Base-by-base conservation (phyloP, 2,888 invertebrate genomes). In the Lottia scabra region DNA sequence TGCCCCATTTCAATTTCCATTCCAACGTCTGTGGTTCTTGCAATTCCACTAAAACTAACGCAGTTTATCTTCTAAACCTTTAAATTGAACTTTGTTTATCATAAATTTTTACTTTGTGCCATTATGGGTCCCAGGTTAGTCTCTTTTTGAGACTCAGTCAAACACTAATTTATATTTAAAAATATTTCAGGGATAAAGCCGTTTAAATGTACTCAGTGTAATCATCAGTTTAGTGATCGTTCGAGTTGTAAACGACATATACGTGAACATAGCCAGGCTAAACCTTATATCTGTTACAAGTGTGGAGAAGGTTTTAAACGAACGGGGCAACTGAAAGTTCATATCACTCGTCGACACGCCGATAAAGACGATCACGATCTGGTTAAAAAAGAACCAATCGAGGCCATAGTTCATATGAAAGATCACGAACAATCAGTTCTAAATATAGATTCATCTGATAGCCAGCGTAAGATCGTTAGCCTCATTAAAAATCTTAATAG, bases 181-280 rank as follows among this genome's bases (percentile, higher is more conserved):
- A 65, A 13, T 63, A 63, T 81, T 77, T 10, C 77, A 87, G 88
- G 87, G 63, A 78, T 83, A 67, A 87, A 87, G 71, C 86, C 86
- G 6, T 88, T 84, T 78, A 80, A 74, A 12, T 88, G 88, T 75
- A 79, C 82, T 12, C 80, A 85, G 19, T 88, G 88, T 75, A 76
- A 77, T 38, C 82, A 84, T n/a, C 75, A 78, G 43, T 88, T 87
- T 75, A 86, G 82, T 73, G 88, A 88, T 74, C 84, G 86, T 0
- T 87, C 87, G 16, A 87, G 87, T 73, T 80, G 85, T 48, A 78
- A 86, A 23, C 78, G 87, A 5, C 88, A 88, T 73, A 82, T 85
- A 68, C 78, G 80, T 44, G 87, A 87, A 65, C 88, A 88, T 73
- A 81, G 78, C 30, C 84, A 82, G 26, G 77, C 76, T 19, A 86